Base-by-base conservation (phyloP, 1,140 invertebrate species). In the Bemisia tabaci region DNA sequence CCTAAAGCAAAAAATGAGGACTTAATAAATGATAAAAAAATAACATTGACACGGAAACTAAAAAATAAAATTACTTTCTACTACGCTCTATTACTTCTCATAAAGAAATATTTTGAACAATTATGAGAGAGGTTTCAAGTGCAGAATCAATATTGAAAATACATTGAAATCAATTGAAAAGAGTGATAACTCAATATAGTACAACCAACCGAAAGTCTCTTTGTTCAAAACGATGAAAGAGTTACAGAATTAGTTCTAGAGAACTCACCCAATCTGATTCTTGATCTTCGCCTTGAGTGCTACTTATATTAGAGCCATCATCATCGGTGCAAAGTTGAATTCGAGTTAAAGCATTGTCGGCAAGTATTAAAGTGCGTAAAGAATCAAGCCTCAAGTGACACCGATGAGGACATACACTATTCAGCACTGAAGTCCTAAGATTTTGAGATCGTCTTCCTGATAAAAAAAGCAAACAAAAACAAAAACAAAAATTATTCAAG, bases 261-360 rank as follows among this genome's bases (percentile, higher is more conserved):
- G n/a, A n/a, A 72, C 69, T 74, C 71, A 83, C 83, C 78, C 81
- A 81, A 61, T 84, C 73, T 23, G 69, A 64, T 12, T 73, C 82
- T 63, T 82, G 79, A 59, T 84, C 82, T 22, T 83, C 81, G 12
- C 80, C 80, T 48, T 48, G 33, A 48, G 33, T 48, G 17, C 33
- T 48, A 17, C 33, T 48, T 5, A 48, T 17, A 48, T 48, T 48
- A 33, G 78, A 77, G 2, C 80, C 81, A 65, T 83, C 87, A 73
- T 92, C 90, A 69, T 90, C 87, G 0, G 88, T 90, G 1, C 86
- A 86, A 48, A 92, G 72, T 69, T 91, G 87, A 48, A 94, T 89
- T 60, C 87, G 80, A 0, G 81, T 84, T 5, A 97, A 75, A 65
- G 85, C 74, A 80, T 97, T 97, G 73, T 95, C 91, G 0, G 92